Evolutionary conservation across 2,888 invertebrate genomes (phyloP).

Genomic region (Drosophila kambysellisi): DNA sequence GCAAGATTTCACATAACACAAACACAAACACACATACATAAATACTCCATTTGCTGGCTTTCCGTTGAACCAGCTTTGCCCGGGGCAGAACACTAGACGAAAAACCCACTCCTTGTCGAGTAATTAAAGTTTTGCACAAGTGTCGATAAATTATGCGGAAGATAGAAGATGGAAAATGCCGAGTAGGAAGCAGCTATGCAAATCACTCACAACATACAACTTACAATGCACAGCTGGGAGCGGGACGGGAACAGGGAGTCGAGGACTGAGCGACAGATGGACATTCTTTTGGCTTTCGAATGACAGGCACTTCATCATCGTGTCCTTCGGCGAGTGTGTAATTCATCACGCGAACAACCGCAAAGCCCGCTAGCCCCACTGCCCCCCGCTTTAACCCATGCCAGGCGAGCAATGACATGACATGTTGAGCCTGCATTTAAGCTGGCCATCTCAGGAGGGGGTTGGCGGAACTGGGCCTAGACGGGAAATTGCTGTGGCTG

Average conservation of each 20-base stretch:
- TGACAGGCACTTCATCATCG: constrained; percentile 81
- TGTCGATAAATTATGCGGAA: constrained; percentile 80
- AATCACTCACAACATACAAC: constrained; percentile 63
- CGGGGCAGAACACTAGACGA: constrained; percentile 47
- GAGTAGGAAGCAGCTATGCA: constrained; percentile 59
- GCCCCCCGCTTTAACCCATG: not conserved
- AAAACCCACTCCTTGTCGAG: constrained; percentile 60
- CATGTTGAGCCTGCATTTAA: constrained; percentile 77
- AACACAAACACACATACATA: not conserved
- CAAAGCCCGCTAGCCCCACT: constrained; percentile 36
- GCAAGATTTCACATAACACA: constrained; percentile 63
- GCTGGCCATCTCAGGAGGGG: constrained; percentile 33
- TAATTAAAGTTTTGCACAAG: constrained; percentile 80
- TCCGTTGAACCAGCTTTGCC: constrained; percentile 11
- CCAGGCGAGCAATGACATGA: constrained; percentile 58
- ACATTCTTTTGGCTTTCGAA: constrained; percentile 80
- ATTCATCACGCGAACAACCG: constrained; percentile 82
- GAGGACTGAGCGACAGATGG: constrained; percentile 62
- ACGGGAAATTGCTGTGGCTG: constrained; percentile 54
- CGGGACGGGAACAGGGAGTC: constrained; percentile 1
- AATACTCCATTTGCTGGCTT: not conserved
- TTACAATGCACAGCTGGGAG: constrained; percentile 35
- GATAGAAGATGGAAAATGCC: constrained; percentile 35
- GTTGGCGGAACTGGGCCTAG: constrained; percentile 4
- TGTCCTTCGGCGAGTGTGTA: constrained; percentile 80